phyloP scores from a whole-genome alignment of 2,888 invertebrate genomes.

The Abscondita cerata region DNA sequence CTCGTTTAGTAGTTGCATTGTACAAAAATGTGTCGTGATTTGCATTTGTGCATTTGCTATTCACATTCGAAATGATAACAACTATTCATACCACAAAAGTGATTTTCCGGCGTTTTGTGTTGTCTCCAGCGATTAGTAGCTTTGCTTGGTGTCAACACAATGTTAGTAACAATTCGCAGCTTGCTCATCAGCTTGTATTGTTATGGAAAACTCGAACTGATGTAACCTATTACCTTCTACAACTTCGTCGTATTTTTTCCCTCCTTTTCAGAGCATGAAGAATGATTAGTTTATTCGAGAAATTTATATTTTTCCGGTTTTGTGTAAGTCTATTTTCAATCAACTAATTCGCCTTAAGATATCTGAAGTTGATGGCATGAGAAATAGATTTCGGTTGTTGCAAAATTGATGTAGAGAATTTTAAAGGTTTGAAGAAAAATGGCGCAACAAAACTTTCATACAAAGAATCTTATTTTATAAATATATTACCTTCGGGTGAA shows the following conservation, averaged over 20 bases:
- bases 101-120: constrained; percentile 40
- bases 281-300: background rate
- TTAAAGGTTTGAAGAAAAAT: background rate
- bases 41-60: constrained; percentile 33
- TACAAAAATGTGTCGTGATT: constrained; percentile 32
- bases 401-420: constrained; percentile 7
- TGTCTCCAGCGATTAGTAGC: constrained; percentile 38
- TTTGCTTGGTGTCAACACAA: constrained; percentile 35
- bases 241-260: background rate
- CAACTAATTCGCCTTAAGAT: constrained; percentile 6
- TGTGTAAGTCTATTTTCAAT: constrained; percentile 7
- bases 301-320: background rate
- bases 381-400: constrained; percentile 6
- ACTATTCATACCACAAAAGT: constrained; percentile 32
- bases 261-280: background rate
- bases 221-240: constrained; percentile 23
- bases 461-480: constrained; percentile 10
- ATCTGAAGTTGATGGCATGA: constrained; percentile 8
- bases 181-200: constrained; percentile 33
- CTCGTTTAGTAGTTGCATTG: constrained; percentile 30
- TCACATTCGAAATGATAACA: constrained; percentile 35
- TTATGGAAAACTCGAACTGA: constrained; percentile 34
- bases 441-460: background rate
- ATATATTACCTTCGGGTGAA: constrained; percentile 3
- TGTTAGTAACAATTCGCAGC: constrained; percentile 29